These are phyloP conservation scores for Cranoglanis bouderius DNA, from an alignment of 2,113 vertebrate species.

Conservation along the genomic window DNA sequence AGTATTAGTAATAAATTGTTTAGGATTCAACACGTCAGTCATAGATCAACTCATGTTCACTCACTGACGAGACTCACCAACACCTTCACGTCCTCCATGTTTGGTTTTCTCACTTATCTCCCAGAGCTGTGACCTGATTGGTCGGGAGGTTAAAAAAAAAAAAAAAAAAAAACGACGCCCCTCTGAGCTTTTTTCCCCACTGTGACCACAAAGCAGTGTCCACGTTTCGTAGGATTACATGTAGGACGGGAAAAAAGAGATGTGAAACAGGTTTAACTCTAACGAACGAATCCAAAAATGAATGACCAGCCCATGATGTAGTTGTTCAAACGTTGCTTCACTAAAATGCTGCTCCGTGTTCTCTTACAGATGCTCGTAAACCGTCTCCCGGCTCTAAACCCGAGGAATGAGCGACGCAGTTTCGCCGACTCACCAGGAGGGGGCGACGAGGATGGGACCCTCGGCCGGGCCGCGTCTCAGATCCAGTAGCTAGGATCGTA, in stretches of 20 bases:
- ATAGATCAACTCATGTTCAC: background rate
- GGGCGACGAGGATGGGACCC: slow-evolving; percentile 37
- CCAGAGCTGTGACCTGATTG: background rate
- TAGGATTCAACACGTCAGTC: too few species aligned
- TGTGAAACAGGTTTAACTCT: background rate
- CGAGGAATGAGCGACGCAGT: slow-evolving; percentile 46
- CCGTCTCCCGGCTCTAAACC: background rate
- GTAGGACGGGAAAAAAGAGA: background rate
- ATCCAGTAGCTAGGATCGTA: slow-evolving; percentile 42
- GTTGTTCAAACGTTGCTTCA: background rate
- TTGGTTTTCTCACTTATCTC: background rate
- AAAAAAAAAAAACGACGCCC: too few species aligned
- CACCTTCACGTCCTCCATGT: background rate
- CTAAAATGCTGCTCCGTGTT: background rate
- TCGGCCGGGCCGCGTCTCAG: background rate
- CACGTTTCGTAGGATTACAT: background rate
- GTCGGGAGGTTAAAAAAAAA: background rate
- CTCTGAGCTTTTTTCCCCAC: too few species aligned
- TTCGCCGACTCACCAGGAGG: slow-evolving; percentile 40
- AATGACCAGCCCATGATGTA: background rate
- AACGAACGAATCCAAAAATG: background rate
- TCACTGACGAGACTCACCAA: background rate
- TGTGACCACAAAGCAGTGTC: background rate
- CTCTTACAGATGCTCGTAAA: slow-evolving; percentile 25
- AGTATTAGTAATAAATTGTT: too few species aligned